phyloP scores from a whole-genome alignment of 2,113 vertebrate species.

The Theristicus caerulescens region DNA sequence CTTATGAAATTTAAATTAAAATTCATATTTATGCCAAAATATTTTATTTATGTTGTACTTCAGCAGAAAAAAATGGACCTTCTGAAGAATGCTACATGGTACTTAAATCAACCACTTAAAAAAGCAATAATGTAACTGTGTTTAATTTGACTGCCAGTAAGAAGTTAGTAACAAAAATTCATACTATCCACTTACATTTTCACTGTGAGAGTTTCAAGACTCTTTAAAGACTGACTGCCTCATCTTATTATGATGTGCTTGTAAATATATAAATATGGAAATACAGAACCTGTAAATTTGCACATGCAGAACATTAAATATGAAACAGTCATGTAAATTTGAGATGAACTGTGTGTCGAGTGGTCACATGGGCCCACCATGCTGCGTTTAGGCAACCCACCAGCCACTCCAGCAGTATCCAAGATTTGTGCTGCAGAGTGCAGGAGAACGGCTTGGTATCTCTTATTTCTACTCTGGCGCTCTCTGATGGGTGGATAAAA shows the following conservation, averaged over 20 bases:
- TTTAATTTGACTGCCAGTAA: neutral
- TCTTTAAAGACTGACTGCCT: neutral
- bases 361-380: too few relatives aligned
- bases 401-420: neutral
- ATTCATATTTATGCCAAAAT: neutral
- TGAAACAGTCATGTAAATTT: neutral
- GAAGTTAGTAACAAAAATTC: neutral
- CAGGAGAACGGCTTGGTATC: fast-evolving
- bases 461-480: neutral
- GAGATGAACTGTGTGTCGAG: neutral
- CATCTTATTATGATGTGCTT: neutral
- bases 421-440: neutral
- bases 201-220: neutral
- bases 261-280: neutral
- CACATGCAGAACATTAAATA: neutral
- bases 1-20: neutral
- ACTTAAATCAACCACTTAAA: neutral
- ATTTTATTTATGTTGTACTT: neutral
- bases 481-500: neutral
- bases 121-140: neutral
- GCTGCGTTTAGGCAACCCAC: neutral
- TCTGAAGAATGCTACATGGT: neutral
- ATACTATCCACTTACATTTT: neutral
- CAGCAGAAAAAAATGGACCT: neutral
- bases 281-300: neutral